phyloP scores from a whole-genome alignment of 2,888 invertebrate species.

The Eupithecia subumbrata region DNA sequence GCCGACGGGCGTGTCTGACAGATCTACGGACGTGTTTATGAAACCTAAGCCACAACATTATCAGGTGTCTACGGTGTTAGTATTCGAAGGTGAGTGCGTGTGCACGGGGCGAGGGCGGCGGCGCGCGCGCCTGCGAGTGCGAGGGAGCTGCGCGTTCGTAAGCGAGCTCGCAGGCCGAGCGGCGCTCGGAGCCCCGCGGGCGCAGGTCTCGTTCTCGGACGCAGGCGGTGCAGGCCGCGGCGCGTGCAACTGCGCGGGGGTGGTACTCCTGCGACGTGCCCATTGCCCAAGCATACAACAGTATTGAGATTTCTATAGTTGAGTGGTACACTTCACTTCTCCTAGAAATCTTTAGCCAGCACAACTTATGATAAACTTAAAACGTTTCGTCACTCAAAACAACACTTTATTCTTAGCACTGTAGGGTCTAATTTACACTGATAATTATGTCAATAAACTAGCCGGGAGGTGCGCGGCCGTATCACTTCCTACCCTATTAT shows the following conservation, averaged over 20 bases:
- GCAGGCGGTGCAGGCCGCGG: too few relatives aligned
- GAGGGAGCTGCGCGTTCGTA: neutral
- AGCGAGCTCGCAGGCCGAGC: too few relatives aligned
- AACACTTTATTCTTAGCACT: slow-evolving; percentile 68
- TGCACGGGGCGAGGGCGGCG: neutral
- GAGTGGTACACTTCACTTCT: slow-evolving; percentile 32
- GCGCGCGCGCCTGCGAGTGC: neutral
- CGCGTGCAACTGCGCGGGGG: too few relatives aligned
- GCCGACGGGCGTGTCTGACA: neutral
- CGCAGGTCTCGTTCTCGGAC: too few relatives aligned
- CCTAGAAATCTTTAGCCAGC: slow-evolving; percentile 47
- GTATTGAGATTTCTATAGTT: slow-evolving; percentile 40
- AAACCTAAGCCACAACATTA: neutral
- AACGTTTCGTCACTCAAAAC: slow-evolving; percentile 59
- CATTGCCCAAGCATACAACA: slow-evolving; percentile 41
- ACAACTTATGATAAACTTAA: slow-evolving; percentile 53
- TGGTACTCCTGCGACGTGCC: neutral
- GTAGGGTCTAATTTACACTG: slow-evolving; percentile 55
- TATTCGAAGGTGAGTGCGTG: neutral
- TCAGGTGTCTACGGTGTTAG: neutral
- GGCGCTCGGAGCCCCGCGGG: too few relatives aligned
- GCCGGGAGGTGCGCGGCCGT: slow-evolving; percentile 33
- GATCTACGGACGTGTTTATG: neutral
- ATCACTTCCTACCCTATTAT: slow-evolving; percentile 47
- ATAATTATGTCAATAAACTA: slow-evolving; percentile 41